Evolutionary conservation across 1,140 invertebrate genomes (phyloP), one percentile per base, ranked within the genome.

Genomic region (Drosophila pachea): DNA sequence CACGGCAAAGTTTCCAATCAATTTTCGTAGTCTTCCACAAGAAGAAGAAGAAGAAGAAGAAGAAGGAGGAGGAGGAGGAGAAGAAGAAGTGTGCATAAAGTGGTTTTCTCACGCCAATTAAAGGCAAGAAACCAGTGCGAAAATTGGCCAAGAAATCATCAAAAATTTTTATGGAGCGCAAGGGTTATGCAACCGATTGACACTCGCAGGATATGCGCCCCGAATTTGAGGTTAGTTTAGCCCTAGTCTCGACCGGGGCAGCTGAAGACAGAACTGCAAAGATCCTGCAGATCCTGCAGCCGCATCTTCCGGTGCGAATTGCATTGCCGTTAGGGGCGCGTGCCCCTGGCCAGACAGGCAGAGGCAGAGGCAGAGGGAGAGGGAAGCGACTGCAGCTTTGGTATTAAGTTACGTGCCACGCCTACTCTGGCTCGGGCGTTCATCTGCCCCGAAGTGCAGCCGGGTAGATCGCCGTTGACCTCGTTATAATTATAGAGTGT

Each of bases 401-500:
- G 62, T 84, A 86, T 86, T 79, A 70, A 68, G 76, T 86, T 86
- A 84, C 81, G 62, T 72, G 49, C 54, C 65, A 73, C 78, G 68
- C 59, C 68, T 49, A 48, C 67, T 47, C n/a, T 11, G 32, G 32
- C 55, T 47, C 22, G 22, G 22, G 32, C 50, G 7, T 45, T 48
- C 45, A 49, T 53, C 47, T 56, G 63, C 63, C 54, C 54, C 33
- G 36, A 22, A 33, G 9, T 62, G 40, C 38, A 54, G n/a, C 56
- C 43, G 62, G 47, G 40, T 47, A 63, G 54, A 52, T 50, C 64
- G 62, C 71, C 62, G 60, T 75, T 84, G 79, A 84, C 79, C 79
- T 84, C 78, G 79, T 75, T 67, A 70, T 84, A 84, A 84, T 84
- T 86, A 86, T 83, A 74, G 62, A 74, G 66, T 65, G 66, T 65